These are phyloP conservation scores for Diaphora mendica DNA, from an alignment of 2,888 invertebrate species.

Conservation along the genomic window DNA sequence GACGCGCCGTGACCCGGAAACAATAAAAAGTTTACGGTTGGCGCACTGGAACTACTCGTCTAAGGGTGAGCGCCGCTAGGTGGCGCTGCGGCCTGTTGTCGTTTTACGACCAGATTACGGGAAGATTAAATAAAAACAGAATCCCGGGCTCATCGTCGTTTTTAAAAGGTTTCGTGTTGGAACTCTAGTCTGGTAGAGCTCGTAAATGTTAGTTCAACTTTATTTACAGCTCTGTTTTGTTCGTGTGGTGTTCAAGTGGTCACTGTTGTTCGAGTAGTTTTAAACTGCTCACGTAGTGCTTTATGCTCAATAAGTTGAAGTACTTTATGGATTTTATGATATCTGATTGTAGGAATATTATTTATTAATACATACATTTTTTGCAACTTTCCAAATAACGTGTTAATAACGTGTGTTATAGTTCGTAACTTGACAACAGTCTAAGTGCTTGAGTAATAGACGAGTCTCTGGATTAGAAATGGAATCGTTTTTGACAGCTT, in stretches of 20 bases:
- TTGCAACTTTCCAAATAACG: neutral
- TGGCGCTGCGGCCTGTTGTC: conserved; percentile 46
- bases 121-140: conserved; percentile 64
- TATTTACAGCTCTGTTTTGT: conserved; percentile 50
- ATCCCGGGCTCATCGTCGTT: conserved; percentile 44
- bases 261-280: conserved; percentile 37
- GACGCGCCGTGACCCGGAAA: conserved; percentile 73
- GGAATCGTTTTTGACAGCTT: neutral
- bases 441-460: neutral
- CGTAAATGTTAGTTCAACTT: conserved; percentile 51
- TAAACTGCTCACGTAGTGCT: conserved; percentile 43
- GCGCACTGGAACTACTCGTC: conserved; percentile 56
- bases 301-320: conserved; percentile 45
- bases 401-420: neutral
- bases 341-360: neutral
- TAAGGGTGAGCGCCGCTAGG: conserved; percentile 31
- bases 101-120: conserved; percentile 64
- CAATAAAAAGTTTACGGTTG: conserved; percentile 78
- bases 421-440: neutral
- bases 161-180: conserved; percentile 51
- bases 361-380: neutral
- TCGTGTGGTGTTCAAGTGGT: conserved; percentile 42
- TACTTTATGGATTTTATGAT: conserved; percentile 40
- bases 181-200: conserved; percentile 38
- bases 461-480: neutral